Evolutionary conservation across 1,140 invertebrate species (phyloP).

Genomic region (Bombus pascuorum): DNA sequence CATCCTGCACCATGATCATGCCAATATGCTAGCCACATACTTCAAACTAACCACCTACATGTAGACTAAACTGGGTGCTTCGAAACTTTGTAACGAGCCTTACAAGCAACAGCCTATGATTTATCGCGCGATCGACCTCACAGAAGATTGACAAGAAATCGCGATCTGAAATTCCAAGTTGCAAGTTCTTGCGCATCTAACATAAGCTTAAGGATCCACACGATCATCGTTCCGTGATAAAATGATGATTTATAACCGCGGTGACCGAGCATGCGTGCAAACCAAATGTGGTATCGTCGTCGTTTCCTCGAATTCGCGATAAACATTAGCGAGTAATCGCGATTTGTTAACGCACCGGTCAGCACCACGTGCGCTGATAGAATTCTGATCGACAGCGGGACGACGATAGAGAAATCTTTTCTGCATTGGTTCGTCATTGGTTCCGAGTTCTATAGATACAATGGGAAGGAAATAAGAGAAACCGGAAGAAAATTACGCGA

Average conservation of each 20-base stretch:
- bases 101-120: constrained; percentile 16
- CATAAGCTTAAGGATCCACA: background rate
- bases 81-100: background rate
- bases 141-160: constrained; percentile 10
- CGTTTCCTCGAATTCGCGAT: background rate
- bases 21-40: background rate
- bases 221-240: background rate
- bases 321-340: background rate
- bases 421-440: too few relatives aligned
- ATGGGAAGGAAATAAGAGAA: too few relatives aligned
- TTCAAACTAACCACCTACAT: background rate
- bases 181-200: background rate
- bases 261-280: too few relatives aligned
- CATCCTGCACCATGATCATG: background rate
- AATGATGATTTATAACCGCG: constrained; percentile 12
- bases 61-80: too few relatives aligned
- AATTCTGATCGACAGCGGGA: background rate
- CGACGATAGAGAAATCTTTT: constrained; percentile 2
- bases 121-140: background rate
- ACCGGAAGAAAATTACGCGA: too few relatives aligned
- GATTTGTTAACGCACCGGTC: background rate
- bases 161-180: constrained; percentile 29
- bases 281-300: background rate
- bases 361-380: background rate
- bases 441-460: too few relatives aligned